These are phyloP conservation scores for Rhogogaster chlorosoma DNA, from an alignment of 2,888 invertebrate genomes.

Conservation along the genomic window DNA sequence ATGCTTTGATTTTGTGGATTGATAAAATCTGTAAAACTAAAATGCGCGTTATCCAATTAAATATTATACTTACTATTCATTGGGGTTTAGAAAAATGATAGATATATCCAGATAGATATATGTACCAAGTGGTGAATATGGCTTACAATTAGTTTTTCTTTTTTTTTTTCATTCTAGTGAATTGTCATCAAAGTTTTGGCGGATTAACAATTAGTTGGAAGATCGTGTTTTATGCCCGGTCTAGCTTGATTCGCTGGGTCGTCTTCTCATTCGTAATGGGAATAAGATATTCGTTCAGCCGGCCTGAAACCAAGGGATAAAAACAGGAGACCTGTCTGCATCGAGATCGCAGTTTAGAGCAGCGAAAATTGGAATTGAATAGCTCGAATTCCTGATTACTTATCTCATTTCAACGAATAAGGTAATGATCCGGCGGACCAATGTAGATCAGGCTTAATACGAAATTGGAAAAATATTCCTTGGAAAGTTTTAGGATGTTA, in stretches of 20 bases:
- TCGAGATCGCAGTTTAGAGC: background rate
- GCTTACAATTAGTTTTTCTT: background rate
- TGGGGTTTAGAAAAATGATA: too few species aligned
- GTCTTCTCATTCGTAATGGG: background rate
- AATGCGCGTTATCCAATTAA: too few species aligned
- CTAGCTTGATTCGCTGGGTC: background rate
- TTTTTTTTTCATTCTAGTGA: background rate
- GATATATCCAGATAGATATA: too few species aligned
- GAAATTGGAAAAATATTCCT: too few species aligned
- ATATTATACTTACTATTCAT: too few species aligned
- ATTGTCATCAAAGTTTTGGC: background rate
- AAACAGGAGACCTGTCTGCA: background rate
- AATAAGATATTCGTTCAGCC: background rate
- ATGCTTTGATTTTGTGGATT: too few species aligned
- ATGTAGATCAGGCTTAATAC: background rate
- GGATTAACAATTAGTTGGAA: background rate
- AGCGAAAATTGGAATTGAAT: background rate
- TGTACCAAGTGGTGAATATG: background rate
- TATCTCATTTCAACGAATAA: background rate
- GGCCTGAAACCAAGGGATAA: background rate
- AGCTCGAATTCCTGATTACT: background rate
- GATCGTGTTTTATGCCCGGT: background rate
- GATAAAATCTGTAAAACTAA: too few species aligned
- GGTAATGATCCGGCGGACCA: background rate
- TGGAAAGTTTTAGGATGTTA: background rate